Evolutionary conservation across 2,113 vertebrate genomes (phyloP).

Genomic region (Antechinus stuartii): DNA sequence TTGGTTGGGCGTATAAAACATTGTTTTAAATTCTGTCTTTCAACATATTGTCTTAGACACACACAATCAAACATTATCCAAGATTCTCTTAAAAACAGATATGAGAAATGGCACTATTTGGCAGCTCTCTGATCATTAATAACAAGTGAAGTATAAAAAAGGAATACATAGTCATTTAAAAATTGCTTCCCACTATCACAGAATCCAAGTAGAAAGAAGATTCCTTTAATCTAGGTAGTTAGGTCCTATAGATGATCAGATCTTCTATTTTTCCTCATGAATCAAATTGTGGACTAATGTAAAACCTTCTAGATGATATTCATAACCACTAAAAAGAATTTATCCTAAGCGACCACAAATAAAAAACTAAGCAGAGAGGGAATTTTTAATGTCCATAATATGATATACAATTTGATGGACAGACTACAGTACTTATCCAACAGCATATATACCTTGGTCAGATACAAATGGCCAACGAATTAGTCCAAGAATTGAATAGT

Average conservation of each 20-base stretch:
- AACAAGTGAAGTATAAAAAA: background rate
- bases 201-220: background rate
- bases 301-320: background rate
- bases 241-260: background rate
- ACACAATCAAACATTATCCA: background rate
- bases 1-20: background rate
- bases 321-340: background rate
- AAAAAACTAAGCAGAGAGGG: background rate
- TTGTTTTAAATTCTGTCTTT: background rate
- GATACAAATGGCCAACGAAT: background rate
- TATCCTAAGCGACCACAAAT: background rate
- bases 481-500: background rate
- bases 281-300: background rate
- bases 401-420: background rate
- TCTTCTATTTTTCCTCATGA: background rate
- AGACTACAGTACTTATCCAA: background rate
- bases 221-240: background rate
- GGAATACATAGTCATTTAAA: background rate
- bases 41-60: background rate
- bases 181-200: background rate
- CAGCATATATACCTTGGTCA: background rate
- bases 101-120: background rate
- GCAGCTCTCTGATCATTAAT: background rate
- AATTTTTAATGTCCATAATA: background rate
- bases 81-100: background rate